Evolutionary conservation across 2,797 vertebrate species (phyloP).

Genomic region (Otolemur crassicaudatus): DNA sequence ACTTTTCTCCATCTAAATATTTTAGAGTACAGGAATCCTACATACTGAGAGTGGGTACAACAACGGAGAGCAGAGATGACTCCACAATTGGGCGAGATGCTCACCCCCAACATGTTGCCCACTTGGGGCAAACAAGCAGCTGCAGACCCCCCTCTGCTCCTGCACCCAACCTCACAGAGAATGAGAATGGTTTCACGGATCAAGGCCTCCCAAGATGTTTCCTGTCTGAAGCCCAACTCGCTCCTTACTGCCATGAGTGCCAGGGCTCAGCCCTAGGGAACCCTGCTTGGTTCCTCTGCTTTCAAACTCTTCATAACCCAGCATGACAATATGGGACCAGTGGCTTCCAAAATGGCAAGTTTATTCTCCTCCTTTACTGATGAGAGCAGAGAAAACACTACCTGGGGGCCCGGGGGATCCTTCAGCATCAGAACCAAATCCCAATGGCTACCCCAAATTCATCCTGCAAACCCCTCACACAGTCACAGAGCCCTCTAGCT

Average conservation of each 20-base stretch:
- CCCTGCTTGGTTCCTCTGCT: not conserved
- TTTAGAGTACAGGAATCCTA: not conserved
- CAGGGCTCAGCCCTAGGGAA: not conserved
- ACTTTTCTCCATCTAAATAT: not conserved
- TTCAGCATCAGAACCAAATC: constrained; percentile 51
- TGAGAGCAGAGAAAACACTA: not conserved
- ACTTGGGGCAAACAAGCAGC: not conserved
- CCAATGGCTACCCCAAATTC: constrained; percentile 50
- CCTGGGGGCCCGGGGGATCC: not conserved
- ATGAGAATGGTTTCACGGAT: not conserved
- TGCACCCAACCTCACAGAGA: not conserved
- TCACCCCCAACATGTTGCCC: not conserved
- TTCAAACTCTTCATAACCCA: not conserved
- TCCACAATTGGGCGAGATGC: not conserved
- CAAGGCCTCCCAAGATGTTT: not conserved
- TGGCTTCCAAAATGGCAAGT: not conserved
- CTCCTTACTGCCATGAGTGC: not conserved
- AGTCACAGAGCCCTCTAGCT: constrained; percentile 39
- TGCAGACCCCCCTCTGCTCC: not conserved
- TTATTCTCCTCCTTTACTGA: not conserved
- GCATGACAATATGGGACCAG: not conserved
- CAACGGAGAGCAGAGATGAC: not conserved
- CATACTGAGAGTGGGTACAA: not conserved
- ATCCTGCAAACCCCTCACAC: constrained; percentile 20
- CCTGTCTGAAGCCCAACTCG: not conserved